A percentile compares a stretch with the other conserved stretches of the same genome.
Conservation (phyloP, 2,888 invertebrate genomes). For the Ophonus ardosiacus region DNA sequence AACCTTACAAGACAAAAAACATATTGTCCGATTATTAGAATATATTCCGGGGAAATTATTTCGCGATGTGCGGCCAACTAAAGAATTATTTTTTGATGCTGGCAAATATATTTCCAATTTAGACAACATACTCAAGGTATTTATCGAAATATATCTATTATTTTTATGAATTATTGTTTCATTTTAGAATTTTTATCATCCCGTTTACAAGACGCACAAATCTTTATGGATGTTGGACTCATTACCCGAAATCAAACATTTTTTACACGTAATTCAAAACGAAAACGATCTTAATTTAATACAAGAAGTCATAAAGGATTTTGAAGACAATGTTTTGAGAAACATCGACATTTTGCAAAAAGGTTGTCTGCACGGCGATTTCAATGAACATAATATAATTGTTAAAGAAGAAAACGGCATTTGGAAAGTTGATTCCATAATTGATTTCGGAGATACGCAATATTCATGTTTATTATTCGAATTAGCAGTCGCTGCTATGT, state of each 20-base stretch:
- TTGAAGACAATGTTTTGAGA: slow-evolving; percentile 82
- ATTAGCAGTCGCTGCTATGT: slow-evolving; percentile 88
- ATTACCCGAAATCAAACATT: slow-evolving; percentile 83
- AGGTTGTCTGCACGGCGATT: slow-evolving; percentile 92
- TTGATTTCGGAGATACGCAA: slow-evolving; percentile 93
- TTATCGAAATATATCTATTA: slow-evolving; percentile 70
- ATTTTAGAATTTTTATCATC: slow-evolving; percentile 83
- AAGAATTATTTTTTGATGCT: slow-evolving; percentile 82
- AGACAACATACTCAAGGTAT: slow-evolving; percentile 84
- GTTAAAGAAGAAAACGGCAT: slow-evolving; percentile 73
- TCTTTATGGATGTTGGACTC: slow-evolving; percentile 88
- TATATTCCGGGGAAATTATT: slow-evolving; percentile 87
- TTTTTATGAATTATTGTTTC: slow-evolving; percentile 66
- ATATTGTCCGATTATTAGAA: slow-evolving; percentile 87
- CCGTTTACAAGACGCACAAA: slow-evolving; percentile 81
- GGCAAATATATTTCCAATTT: slow-evolving; percentile 85
- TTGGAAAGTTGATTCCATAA: slow-evolving; percentile 82
- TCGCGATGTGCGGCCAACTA: slow-evolving; percentile 79
- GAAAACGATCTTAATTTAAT: slow-evolving; percentile 83
- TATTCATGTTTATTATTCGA: slow-evolving; percentile 88
- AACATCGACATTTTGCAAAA: slow-evolving; percentile 79
- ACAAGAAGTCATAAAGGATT: slow-evolving; percentile 80
- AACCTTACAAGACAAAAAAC: slow-evolving; percentile 75
- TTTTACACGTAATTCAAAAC: slow-evolving; percentile 84
- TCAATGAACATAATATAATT: slow-evolving; percentile 93